Conservation (phyloP, 2,888 invertebrate genomes). For the Hirtodrosophila cameraria region DNA sequence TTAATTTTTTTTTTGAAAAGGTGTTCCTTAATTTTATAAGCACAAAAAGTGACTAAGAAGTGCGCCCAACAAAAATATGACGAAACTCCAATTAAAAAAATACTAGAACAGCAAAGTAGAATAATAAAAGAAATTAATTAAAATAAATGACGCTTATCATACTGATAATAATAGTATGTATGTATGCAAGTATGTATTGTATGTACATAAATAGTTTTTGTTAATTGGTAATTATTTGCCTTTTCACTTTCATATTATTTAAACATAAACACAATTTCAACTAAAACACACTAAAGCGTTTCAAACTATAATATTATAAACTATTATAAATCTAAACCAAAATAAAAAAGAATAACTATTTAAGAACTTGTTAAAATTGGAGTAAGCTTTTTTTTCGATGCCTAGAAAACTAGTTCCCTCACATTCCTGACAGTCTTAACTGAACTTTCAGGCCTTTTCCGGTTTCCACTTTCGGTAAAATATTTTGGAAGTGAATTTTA, state of each 20-base stretch:
- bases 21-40: conserved; percentile 51
- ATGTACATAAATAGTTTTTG: conserved; percentile 33
- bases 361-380: conserved; percentile 28
- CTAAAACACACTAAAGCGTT: conserved; percentile 62
- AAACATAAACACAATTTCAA: conserved; percentile 64
- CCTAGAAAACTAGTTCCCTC: conserved; percentile 17
- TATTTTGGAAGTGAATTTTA: too few species aligned
- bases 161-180: conserved; percentile 23
- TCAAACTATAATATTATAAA: conserved; percentile 49
- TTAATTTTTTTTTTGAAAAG: conserved; percentile 1
- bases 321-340: conserved; percentile 32
- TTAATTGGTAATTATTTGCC: conserved; percentile 65
- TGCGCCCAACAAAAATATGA: conserved; percentile 55
- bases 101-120: conserved; percentile 51
- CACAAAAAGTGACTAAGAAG: conserved; percentile 68
- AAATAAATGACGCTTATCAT: conserved; percentile 34
- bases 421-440: background rate
- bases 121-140: conserved; percentile 33
- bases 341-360: conserved; percentile 11
- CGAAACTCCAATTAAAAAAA: conserved; percentile 28
- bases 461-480: too few species aligned
- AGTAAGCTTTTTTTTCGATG: conserved; percentile 11
- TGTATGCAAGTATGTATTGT: conserved; percentile 33
- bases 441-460: too few species aligned
- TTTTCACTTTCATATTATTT: conserved; percentile 62